Percentiles rank a stretch among this genome's conserved stretches.
These are phyloP conservation scores for Mohoua ochrocephala DNA, from an alignment of 2,113 vertebrate species.

Conservation along the genomic window DNA sequence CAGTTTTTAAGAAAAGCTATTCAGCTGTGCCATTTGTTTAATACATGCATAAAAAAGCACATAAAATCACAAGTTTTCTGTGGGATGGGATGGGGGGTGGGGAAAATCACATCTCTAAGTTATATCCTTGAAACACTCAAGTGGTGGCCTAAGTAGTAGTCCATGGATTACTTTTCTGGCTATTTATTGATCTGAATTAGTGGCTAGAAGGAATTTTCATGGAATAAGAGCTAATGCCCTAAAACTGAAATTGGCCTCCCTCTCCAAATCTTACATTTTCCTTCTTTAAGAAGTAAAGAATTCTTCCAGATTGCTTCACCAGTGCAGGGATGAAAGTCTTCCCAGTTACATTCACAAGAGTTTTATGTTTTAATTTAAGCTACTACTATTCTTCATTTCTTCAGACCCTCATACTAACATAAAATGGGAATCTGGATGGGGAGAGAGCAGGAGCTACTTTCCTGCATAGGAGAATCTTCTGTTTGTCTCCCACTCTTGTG, in stretches of 20 bases:
- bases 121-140: neutral
- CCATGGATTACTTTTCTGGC: neutral
- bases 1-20: constrained; percentile 88
- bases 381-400: neutral
- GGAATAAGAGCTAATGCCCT: neutral
- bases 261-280: neutral
- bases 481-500: neutral
- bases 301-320: neutral
- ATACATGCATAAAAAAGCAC: constrained; percentile 81
- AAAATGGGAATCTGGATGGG: neutral
- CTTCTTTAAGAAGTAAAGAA: neutral
- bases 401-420: neutral
- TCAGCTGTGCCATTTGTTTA: constrained; percentile 86
- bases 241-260: neutral
- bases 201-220: neutral
- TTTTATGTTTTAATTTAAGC: neutral
- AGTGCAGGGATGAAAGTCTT: neutral
- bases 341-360: neutral
- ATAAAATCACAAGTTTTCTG: constrained; percentile 75
- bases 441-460: neutral
- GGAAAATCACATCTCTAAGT: constrained; percentile 45
- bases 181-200: neutral
- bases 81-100: neutral
- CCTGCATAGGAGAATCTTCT: neutral
- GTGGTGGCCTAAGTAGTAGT: neutral